Base-by-base conservation (phyloP, 1,140 invertebrate species). In the Nasonia giraulti region DNA sequence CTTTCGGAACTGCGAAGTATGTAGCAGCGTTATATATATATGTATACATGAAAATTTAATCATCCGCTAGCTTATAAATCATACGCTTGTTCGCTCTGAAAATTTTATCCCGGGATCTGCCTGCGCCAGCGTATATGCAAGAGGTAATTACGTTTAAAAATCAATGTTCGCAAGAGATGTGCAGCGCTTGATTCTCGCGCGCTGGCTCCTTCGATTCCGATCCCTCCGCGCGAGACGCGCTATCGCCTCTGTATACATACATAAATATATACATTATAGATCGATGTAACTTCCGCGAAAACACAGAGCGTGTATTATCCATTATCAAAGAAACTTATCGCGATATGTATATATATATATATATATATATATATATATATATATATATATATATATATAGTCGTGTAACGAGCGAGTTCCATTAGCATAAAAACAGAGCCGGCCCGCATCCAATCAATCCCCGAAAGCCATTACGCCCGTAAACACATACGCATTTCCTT, bases 31-130 rank as follows among this genome's bases (percentile, higher is more conserved):
- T 27, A 27, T 27, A 27, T 27, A 27, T 27, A 27, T 27, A 27
- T 20, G 20, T 44, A 44, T n/a, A 20, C 20, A 47, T 77, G 75
- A 47, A 77, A 47, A 77, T 77, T 77, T 77, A 77, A 77, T 77
- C 7, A 50, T 77, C n/a, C 8, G 27, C 20, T 6, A 12, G 75
- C 6, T 50, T 77, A 50, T 77, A 77, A 77, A 77, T 77, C 37
- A 77, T 50, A 12, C 23, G 17, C 37, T 77, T 27, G 27, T 20
- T 14, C 17, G 40, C 55, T 62, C 6, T 50, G n/a, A 1, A 50
- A 77, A 44, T 77, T 77, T 62, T 62, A 20, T 62, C 20, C 55
- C 20, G 14, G 14, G 33, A 5, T 74, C 31, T 33, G 5, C 7
- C 17, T 74, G 17, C 31, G 12, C 12, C 12, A 37, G 14, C 33